Conservation (phyloP, 1,140 invertebrate species). For the Pinna nobilis region DNA sequence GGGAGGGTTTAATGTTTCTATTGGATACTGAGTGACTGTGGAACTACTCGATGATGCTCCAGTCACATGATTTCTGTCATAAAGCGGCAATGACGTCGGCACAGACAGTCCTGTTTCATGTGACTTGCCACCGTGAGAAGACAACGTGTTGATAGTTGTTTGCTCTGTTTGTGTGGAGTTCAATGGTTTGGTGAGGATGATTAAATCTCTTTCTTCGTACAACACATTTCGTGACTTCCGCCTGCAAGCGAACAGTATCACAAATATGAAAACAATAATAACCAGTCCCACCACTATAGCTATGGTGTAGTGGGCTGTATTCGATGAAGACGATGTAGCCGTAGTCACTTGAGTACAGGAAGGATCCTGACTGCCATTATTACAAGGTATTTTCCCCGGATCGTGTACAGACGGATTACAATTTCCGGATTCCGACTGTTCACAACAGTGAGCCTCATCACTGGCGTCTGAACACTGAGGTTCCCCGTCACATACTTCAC, state of each 20-base stretch:
- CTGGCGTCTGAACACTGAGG: constrained; percentile 85
- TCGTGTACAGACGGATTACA: background rate
- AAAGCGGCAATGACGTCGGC: constrained; percentile 68
- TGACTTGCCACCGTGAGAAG: constrained; percentile 57
- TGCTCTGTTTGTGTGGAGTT: constrained; percentile 53
- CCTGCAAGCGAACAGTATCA: constrained; percentile 67
- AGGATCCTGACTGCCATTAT: background rate
- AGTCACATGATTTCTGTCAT: constrained; percentile 87
- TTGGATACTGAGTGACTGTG: constrained; percentile 80
- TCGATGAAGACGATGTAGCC: constrained; percentile 14
- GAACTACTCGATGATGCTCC: constrained; percentile 86
- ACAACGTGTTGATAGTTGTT: constrained; percentile 56
- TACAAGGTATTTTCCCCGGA: background rate
- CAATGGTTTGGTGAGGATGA: constrained; percentile 65
- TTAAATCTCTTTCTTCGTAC: constrained; percentile 51
- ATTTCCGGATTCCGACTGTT: constrained; percentile 12
- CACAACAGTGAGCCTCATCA: constrained; percentile 85
- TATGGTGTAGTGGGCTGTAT: constrained; percentile 63
- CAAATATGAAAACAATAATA: constrained; percentile 60
- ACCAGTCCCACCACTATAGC: constrained; percentile 68
- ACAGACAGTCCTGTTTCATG: constrained; percentile 58
- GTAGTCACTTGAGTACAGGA: background rate
- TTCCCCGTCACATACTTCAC: constrained; percentile 81
- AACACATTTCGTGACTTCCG: constrained; percentile 55
- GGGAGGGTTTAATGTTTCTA: constrained; percentile 90